Conservation (phyloP, 2,113 vertebrate species). For the Cheirogaleus medius region DNA sequence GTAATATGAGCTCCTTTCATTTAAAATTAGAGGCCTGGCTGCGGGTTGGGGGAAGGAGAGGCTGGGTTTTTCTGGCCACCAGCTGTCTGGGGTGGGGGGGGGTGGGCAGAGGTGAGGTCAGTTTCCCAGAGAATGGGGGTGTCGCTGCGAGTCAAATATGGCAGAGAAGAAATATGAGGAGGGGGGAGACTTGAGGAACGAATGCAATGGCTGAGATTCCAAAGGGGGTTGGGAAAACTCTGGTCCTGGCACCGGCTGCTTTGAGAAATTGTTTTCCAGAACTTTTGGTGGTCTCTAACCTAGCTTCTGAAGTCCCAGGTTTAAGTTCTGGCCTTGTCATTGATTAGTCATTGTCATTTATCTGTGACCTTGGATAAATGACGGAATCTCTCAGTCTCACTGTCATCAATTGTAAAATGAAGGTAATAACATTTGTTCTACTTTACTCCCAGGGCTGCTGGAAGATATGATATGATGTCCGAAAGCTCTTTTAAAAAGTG, state of each 20-base stretch:
- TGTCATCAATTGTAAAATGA: not conserved
- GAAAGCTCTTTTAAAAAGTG: not conserved
- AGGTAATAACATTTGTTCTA: not conserved
- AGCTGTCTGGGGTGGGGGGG: not conserved
- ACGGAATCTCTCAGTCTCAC: not conserved
- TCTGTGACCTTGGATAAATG: not conserved
- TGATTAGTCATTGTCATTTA: not conserved
- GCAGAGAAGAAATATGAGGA: not conserved
- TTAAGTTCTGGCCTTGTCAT: not conserved
- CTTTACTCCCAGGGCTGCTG: not conserved
- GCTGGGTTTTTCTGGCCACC: not conserved
- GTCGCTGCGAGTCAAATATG: not conserved
- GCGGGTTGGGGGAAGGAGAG: not conserved
- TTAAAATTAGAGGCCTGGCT: constrained; percentile 53
- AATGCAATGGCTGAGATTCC: not conserved
- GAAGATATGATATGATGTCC: not conserved
- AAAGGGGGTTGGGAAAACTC: not conserved
- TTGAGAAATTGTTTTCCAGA: not conserved
- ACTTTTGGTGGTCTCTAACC: not conserved
- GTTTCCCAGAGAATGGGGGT: not conserved
- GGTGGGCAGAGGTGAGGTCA: not conserved
- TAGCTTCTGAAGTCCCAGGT: not conserved
- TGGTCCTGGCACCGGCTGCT: not conserved
- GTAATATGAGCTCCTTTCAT: constrained; percentile 57
- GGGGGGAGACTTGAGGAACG: not conserved